Evolutionary conservation across 2,888 invertebrate species (phyloP).

Genomic region (Galerucella calmariensis): DNA sequence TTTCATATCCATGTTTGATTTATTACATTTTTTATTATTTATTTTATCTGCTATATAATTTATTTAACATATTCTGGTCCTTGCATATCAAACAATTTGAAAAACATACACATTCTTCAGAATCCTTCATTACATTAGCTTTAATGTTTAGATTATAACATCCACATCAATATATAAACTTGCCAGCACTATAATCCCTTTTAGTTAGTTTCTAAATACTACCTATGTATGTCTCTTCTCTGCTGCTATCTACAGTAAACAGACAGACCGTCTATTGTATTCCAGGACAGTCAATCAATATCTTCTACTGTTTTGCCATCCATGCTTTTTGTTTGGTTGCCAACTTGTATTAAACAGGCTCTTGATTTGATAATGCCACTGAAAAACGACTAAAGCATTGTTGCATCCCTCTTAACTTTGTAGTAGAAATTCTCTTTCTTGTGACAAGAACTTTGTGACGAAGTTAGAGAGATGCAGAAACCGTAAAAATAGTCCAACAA

Average conservation of each 20-base stretch:
- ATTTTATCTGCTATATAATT: too few relatives aligned
- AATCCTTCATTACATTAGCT: too few relatives aligned
- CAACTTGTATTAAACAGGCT: constrained; percentile 55
- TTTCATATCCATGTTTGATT: too few relatives aligned
- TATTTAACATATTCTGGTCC: too few relatives aligned
- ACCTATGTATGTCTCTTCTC: constrained; percentile 43
- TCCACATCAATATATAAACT: not conserved
- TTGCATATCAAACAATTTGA: too few relatives aligned
- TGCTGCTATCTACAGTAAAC: constrained; percentile 46
- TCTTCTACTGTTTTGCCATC: constrained; percentile 51
- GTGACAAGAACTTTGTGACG: not conserved
- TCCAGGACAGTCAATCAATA: constrained; percentile 51
- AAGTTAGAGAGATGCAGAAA: not conserved
- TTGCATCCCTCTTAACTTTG: constrained; percentile 26
- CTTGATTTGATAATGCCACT: constrained; percentile 51
- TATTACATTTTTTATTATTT: too few relatives aligned
- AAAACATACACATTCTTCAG: too few relatives aligned
- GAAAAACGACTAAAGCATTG: constrained; percentile 36
- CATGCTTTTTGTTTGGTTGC: constrained; percentile 55
- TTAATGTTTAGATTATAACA: not conserved
- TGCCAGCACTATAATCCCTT: constrained; percentile 16
- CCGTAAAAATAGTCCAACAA: not conserved
- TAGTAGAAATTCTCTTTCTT: constrained; percentile 13
- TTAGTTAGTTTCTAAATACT: constrained; percentile 31
- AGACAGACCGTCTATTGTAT: constrained; percentile 46